Conservation (phyloP, 2,888 invertebrate species). For the Diarsia brunnea region DNA sequence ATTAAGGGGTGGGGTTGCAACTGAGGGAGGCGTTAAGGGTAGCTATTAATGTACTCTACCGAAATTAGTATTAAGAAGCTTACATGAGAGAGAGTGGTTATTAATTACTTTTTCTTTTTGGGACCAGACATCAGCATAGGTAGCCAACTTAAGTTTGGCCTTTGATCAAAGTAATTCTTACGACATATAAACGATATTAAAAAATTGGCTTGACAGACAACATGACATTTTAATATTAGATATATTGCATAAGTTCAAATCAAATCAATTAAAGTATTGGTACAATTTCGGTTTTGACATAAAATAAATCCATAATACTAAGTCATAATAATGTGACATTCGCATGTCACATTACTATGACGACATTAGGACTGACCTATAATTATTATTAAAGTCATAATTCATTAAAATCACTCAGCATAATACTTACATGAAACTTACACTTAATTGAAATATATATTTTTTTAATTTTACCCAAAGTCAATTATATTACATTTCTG, state of each 20-base stretch:
- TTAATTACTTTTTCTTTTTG: slow-evolving; percentile 1
- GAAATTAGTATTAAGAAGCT: slow-evolving; percentile 42
- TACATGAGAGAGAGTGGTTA: slow-evolving; percentile 1
- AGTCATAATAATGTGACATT: too few relatives aligned
- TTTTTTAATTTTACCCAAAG: background rate
- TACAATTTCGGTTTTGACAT: too few relatives aligned
- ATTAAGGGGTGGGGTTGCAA: slow-evolving; percentile 78
- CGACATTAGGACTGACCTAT: too few relatives aligned
- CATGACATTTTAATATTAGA: background rate
- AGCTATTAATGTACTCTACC: slow-evolving; percentile 72
- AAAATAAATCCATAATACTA: too few relatives aligned
- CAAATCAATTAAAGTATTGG: too few relatives aligned
- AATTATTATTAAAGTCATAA: too few relatives aligned
- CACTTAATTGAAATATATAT: too few relatives aligned
- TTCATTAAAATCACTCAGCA: too few relatives aligned
- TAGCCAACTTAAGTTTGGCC: background rate
- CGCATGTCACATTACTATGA: too few relatives aligned
- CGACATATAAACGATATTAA: background rate
- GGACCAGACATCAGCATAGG: background rate
- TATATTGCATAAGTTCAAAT: background rate
- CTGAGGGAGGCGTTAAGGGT: slow-evolving; percentile 74
- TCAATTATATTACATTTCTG: background rate
- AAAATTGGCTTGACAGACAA: background rate
- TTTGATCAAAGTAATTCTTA: background rate
- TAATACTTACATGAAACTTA: too few relatives aligned